Base-by-base conservation (phyloP, 2,797 vertebrate species). In the Sibirionetta formosa region DNA sequence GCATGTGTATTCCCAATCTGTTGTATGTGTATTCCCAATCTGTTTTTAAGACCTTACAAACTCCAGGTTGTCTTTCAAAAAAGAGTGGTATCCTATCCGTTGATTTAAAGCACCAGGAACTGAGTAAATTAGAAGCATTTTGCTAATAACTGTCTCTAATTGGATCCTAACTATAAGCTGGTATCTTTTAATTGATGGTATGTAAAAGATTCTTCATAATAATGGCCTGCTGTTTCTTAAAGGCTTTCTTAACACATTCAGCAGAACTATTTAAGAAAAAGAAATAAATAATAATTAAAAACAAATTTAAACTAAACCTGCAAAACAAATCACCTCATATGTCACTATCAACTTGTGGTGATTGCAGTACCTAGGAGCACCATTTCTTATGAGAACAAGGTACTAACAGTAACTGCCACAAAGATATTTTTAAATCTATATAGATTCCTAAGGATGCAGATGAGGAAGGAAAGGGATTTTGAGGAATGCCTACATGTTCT, bases 381-480 rank as follows among this genome's bases (percentile, higher is more conserved):
- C 75, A 61, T 56, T 64, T 90, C 83, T 73, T 92, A 81, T 58
- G 72, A 82, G 48, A 93, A 86, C 42, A 82, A 50, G 68, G 10
- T 69, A 73, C 51, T 75, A 78, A 60, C 15, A 83, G 2, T 64
- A 86, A 90, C 31, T 80, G 64, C 78, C 70, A 77, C 26, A 51
- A 86, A 69, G 48, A 66, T 33, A 80, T 81, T 64, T 76, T 95
- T 61, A 75, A 84, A 51, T 24, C 27, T 66, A 2, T 9, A 23
- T 54, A 61, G 77, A 60, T 87, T 89, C 57, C 80, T 77, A 77
- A 94, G 88, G 53, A 50, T 75, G 53, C 77, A 84, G 80, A 57
- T 91, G 83, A 94, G 44, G 31, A 50, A 35, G 51, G 75, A 76
- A 2, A n/a, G 71, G 56, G 50, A 84, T 84, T 92, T 76, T 86